Percentiles rank a stretch among this genome's conserved stretches.
phyloP scores from a whole-genome alignment of 2,888 invertebrate genomes.

The Cyaniris semiargus region DNA sequence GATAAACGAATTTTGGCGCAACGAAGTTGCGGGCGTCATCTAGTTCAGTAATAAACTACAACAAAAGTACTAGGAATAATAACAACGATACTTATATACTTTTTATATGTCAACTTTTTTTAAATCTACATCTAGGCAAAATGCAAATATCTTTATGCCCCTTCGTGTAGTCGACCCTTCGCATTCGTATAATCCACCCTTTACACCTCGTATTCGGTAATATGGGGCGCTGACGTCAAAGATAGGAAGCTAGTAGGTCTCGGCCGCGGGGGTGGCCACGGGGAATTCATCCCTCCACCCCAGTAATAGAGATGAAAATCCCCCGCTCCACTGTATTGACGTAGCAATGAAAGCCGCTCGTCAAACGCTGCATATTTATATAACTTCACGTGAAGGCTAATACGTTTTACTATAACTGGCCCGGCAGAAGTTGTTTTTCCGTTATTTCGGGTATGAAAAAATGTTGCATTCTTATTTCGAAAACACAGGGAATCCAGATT shows the following conservation, averaged over 20 bases:
- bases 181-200: background rate
- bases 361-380: conserved; percentile 17
- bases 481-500: no score
- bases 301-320: conserved; percentile 49
- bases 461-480: no score
- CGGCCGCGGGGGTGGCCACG: conserved; percentile 55
- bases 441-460: no score
- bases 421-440: background rate
- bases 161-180: background rate
- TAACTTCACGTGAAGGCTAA: background rate
- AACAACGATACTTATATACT: no score
- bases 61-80: background rate
- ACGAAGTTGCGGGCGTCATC: no score
- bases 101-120: background rate
- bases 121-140: no score
- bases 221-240: conserved; percentile 64
- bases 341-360: conserved; percentile 49
- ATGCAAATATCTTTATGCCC: no score
- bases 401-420: background rate
- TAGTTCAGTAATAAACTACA: background rate
- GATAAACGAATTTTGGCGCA: no score
- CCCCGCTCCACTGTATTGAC: conserved; percentile 49
- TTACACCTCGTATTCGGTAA: conserved; percentile 33
- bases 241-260: conserved; percentile 70
- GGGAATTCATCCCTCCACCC: conserved; percentile 48